phyloP scores from a whole-genome alignment of 2,888 invertebrate genomes.

The Andrena minutula region DNA sequence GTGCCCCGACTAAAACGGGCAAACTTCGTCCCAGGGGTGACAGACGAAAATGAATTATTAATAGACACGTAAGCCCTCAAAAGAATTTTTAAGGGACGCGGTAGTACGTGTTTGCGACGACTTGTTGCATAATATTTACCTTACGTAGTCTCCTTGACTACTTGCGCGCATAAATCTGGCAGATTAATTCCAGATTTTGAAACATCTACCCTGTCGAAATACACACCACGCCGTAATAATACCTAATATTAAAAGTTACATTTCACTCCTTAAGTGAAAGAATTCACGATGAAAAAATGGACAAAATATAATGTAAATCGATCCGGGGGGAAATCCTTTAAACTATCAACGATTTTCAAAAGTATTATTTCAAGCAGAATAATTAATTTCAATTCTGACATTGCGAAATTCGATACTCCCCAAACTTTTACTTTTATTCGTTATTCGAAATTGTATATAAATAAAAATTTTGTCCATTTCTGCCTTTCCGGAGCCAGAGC shows the following conservation, averaged over 20 bases:
- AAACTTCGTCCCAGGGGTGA: neutral
- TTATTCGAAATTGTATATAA: too few species aligned
- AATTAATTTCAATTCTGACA: too few species aligned
- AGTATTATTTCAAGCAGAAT: too few species aligned
- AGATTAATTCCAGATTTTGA: neutral
- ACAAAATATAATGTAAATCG: too few species aligned
- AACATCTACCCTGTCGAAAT: neutral
- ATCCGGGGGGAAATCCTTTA: too few species aligned
- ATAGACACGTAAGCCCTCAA: slow-evolving; percentile 32
- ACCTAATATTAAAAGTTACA: neutral
- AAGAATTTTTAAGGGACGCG: slow-evolving; percentile 39
- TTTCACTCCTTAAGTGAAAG: neutral
- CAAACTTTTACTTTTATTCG: too few species aligned
- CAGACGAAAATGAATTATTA: slow-evolving; percentile 39
- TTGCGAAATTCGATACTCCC: too few species aligned
- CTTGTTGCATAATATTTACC: slow-evolving; percentile 39
- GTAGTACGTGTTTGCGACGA: slow-evolving; percentile 10
- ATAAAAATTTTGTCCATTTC: too few species aligned
- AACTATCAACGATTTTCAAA: too few species aligned
- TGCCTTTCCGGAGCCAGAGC: too few species aligned
- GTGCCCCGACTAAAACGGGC: slow-evolving; percentile 5
- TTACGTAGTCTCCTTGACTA: neutral
- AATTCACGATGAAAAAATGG: too few species aligned
- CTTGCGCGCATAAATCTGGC: neutral
- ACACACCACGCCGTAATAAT: neutral